A percentile compares a stretch with the other conserved stretches of the same genome.
These are phyloP conservation scores for Phyllotreta striolata DNA, from an alignment of 2,888 invertebrate genomes.

Conservation along the genomic window DNA sequence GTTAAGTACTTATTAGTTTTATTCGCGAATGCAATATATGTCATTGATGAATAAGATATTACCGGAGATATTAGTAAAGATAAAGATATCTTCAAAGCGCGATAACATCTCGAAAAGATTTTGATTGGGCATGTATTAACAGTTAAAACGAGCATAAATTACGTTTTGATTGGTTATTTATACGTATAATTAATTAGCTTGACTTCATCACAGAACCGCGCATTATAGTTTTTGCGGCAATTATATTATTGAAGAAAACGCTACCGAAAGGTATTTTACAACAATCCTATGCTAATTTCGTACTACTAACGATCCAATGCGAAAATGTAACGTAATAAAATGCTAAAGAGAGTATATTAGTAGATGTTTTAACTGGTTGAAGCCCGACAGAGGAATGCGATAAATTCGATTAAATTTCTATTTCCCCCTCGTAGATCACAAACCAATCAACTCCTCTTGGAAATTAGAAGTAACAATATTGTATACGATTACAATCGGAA, in stretches of 20 bases:
- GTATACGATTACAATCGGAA: no score
- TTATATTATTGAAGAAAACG: slow-evolving; percentile 9
- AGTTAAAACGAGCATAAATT: slow-evolving; percentile 14
- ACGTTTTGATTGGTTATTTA: slow-evolving; percentile 20
- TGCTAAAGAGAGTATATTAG: no score
- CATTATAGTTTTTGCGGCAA: slow-evolving; percentile 13
- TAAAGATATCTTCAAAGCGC: slow-evolving; percentile 15
- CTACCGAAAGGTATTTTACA: neutral
- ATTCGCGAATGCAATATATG: slow-evolving; percentile 10
- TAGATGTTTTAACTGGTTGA: no score
- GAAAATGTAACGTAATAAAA: no score
- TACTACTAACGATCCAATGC: no score
- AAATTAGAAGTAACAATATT: no score
- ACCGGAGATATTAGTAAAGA: slow-evolving; percentile 20
- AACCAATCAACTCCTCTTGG: no score
- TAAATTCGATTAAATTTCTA: no score
- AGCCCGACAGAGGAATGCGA: no score
- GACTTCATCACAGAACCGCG: slow-evolving; percentile 10
- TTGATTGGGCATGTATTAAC: slow-evolving; percentile 23
- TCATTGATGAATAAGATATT: slow-evolving; percentile 22
- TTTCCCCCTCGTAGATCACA: no score
- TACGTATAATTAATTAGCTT: slow-evolving; percentile 19
- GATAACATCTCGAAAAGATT: slow-evolving; percentile 14
- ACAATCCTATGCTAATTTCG: no score
- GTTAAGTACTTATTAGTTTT: slow-evolving; percentile 15